Conservation (phyloP, 2,888 invertebrate genomes). For the Sympetrum striolatum region DNA sequence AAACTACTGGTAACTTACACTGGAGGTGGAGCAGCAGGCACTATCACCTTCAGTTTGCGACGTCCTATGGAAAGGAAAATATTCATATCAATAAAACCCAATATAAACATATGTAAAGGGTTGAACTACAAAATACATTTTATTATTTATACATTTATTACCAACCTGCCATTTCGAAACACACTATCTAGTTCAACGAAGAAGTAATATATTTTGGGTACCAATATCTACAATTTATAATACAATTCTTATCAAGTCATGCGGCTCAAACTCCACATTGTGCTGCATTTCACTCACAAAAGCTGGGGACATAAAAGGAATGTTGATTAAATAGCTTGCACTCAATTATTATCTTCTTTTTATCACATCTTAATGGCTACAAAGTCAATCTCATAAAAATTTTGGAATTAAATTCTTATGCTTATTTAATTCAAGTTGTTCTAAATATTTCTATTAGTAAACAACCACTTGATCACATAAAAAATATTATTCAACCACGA, state of each 20-base stretch:
- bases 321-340: background rate
- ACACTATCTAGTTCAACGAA: background rate
- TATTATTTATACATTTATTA: background rate
- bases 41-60: slow-evolving; percentile 15
- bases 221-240: background rate
- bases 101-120: too few relatives aligned
- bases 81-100: too few relatives aligned
- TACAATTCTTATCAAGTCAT: background rate
- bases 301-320: background rate
- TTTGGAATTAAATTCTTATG: background rate
- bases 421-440: background rate
- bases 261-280: background rate
- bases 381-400: too few relatives aligned
- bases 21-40: slow-evolving; percentile 28
- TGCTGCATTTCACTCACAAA: background rate
- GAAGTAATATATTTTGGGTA: background rate
- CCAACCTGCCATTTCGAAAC: background rate
- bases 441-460: background rate
- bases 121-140: background rate
- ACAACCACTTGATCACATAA: background rate
- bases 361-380: background rate
- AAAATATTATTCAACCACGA: background rate
- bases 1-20: slow-evolving; percentile 20
- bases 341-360: background rate
- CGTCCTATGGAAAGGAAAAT: background rate